Evolutionary conservation across 2,888 invertebrate genomes (phyloP), one percentile per base, ranked within the genome.

Genomic region (Protonemura montana): DNA sequence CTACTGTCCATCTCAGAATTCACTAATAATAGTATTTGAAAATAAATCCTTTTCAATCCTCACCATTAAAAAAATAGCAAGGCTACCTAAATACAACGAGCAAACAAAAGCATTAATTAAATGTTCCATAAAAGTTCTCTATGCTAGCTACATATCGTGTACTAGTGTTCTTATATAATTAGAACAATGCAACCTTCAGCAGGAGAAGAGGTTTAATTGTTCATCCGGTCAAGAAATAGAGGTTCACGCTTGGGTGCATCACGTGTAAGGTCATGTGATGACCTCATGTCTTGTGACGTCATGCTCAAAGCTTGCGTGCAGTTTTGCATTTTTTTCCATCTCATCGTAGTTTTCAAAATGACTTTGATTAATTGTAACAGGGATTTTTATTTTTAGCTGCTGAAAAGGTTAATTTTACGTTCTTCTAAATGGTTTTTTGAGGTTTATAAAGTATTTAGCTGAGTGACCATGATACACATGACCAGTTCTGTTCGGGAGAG

Each of bases 31-130:
- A 59, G 59, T 59, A 10, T 59, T 59, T 59, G n/a, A n/a, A n/a
- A n/a, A n/a, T n/a, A n/a, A n/a, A n/a, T n/a, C n/a, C n/a, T n/a
- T 16, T 59, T 59, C 13, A 10, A 7, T 59, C 13, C 59, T 21
- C 35, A 6, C 3, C 35, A 59, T 59, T 21, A 10, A 21, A n/a
- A n/a, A n/a, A 59, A 21, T 59, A 10, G 59, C 59, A 59, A 59
- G 59, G 59, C 59, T 59, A 59, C 59, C 59, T 59, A 21, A 21
- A 21, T 59, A 21, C 59, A 21, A 3, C 59, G 59, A 3, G 59
- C 59, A 59, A 59, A 59, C 59, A 59, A 59, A 59, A 59, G 59
- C 59, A 59, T 59, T 35, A 59, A 59, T 59, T 59, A 59, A 59
- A 59, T 59, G 59, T 59, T 59, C 6, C 59, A 59, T 59, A 59